These are phyloP conservation scores for Chamaetylas fuelleborni DNA, from an alignment of 2,113 vertebrate species.

Conservation along the genomic window DNA sequence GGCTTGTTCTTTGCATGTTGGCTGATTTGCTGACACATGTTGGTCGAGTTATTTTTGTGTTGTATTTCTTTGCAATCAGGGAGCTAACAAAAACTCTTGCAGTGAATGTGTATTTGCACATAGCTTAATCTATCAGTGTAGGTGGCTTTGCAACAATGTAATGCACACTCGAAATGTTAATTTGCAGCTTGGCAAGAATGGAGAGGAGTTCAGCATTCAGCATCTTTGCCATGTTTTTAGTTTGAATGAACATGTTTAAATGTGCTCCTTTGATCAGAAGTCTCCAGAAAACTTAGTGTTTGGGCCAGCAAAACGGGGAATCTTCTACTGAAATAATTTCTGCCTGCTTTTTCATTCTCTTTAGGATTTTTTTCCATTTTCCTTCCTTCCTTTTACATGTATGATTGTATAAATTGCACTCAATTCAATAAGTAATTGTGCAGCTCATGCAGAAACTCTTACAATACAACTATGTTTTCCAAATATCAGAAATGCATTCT, in stretches of 20 bases:
- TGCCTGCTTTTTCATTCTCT: background rate
- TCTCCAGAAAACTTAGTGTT: background rate
- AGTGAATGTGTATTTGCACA: background rate
- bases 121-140: fast-evolving
- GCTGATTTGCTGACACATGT: background rate
- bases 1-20: background rate
- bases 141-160: background rate
- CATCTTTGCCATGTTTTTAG: background rate
- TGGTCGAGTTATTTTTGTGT: background rate
- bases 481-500: background rate
- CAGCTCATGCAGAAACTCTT: background rate
- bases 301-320: background rate
- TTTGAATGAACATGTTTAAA: background rate
- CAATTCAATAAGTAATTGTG: background rate
- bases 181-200: background rate
- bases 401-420: background rate
- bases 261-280: background rate
- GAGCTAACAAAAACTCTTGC: background rate
- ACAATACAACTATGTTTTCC: background rate
- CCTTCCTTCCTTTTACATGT: background rate
- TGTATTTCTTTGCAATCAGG: background rate
- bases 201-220: background rate
- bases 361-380: background rate
- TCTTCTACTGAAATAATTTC: background rate
- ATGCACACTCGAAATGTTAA: background rate